Conservation (phyloP, 1,140 invertebrate species). For the Drosophila rhopaloa region DNA sequence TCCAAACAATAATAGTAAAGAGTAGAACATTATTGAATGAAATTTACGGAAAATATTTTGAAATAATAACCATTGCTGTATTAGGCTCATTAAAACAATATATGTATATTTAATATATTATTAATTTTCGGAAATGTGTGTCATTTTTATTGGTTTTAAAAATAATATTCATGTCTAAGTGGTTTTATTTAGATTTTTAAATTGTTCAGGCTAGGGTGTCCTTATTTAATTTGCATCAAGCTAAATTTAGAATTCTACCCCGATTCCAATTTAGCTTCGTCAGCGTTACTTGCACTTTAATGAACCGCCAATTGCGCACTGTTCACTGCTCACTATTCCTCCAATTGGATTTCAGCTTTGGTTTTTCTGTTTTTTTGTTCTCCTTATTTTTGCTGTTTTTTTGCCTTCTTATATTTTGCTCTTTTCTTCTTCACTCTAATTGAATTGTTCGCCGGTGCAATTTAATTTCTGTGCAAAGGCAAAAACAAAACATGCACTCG, state of each 20-base stretch:
- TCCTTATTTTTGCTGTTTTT: slow-evolving; percentile 8
- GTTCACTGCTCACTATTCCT: slow-evolving; percentile 25
- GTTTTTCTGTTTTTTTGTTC: background rate
- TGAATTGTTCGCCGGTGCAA: slow-evolving; percentile 65
- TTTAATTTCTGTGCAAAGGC: slow-evolving; percentile 59
- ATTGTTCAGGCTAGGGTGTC: background rate
- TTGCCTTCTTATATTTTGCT: slow-evolving; percentile 6
- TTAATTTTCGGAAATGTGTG: too few species aligned
- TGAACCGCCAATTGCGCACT: slow-evolving; percentile 53
- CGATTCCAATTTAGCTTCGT: slow-evolving; percentile 23
- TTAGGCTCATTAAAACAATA: too few species aligned
- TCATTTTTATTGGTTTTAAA: too few species aligned
- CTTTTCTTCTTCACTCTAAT: slow-evolving; percentile 50
- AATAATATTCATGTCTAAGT: too few species aligned
- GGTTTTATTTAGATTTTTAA: background rate
- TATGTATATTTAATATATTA: too few species aligned
- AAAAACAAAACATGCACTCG: slow-evolving; percentile 5
- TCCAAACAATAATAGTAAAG: too few species aligned
- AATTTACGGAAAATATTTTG: too few species aligned
- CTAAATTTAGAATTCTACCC: slow-evolving; percentile 21
- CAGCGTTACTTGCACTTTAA: slow-evolving; percentile 49
- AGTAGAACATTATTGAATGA: too few species aligned
- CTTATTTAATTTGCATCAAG: slow-evolving; percentile 17
- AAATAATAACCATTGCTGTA: too few species aligned
- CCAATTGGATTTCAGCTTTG: slow-evolving; percentile 23